Percentiles rank a stretch among this genome's conserved stretches.
phyloP scores from a whole-genome alignment of 1,140 invertebrate species.

The Periplaneta americana region DNA sequence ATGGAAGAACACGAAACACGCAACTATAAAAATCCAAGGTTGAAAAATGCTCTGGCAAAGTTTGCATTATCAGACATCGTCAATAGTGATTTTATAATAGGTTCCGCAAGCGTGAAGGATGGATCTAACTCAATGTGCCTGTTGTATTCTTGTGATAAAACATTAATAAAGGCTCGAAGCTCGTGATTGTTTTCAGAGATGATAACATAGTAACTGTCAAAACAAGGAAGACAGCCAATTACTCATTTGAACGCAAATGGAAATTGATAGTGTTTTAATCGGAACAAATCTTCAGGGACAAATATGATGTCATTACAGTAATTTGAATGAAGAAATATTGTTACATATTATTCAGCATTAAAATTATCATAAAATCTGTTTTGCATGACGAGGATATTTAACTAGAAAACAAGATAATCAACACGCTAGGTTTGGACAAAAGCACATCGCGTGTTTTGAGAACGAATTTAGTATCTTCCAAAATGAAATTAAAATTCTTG shows the following conservation, averaged over 20 bases:
- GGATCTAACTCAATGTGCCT: background rate
- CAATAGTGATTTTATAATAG: no score
- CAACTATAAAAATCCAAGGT: background rate
- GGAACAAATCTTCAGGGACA: background rate
- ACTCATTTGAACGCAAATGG: background rate
- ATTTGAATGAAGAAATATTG: background rate
- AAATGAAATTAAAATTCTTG: background rate
- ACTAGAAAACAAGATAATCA: background rate
- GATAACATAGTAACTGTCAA: background rate
- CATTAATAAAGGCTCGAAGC: background rate
- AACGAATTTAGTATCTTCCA: background rate
- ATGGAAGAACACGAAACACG: no score
- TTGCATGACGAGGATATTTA: background rate
- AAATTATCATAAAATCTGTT: background rate
- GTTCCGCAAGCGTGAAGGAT: no score
- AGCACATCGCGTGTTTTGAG: background rate
- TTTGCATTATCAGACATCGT: no score
- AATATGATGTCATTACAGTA: no score
- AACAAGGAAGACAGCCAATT: background rate
- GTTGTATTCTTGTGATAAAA: background rate
- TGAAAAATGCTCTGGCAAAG: background rate
- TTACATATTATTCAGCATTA: background rate
- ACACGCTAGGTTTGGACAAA: background rate
- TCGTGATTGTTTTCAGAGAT: background rate
- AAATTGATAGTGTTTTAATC: background rate